Percentiles rank a stretch among this genome's conserved stretches.
Evolutionary conservation across 2,113 vertebrate species (phyloP).

Genomic region (Coracopsis vasa): DNA sequence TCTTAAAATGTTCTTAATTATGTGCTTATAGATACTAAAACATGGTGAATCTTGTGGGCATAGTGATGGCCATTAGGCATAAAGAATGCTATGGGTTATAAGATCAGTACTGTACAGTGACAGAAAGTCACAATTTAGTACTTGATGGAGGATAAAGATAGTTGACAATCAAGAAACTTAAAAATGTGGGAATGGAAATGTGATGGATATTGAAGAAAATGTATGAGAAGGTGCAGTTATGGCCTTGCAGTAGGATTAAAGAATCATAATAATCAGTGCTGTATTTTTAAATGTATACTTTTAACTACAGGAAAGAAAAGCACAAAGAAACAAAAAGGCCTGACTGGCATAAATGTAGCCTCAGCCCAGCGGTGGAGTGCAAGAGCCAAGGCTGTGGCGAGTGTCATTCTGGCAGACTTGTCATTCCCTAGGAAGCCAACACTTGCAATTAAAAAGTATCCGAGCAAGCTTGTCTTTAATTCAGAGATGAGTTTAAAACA

Average conservation of each 20-base stretch:
- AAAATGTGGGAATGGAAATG: background rate
- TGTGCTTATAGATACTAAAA: background rate
- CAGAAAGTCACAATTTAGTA: background rate
- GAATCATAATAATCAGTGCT: conserved; percentile 20
- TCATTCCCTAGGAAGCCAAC: background rate
- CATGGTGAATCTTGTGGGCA: background rate
- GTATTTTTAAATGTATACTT: conserved; percentile 41
- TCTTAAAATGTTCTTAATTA: background rate
- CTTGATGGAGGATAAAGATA: background rate
- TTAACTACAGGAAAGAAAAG: background rate
- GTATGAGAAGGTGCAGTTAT: background rate
- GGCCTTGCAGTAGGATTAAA: conserved; percentile 39
- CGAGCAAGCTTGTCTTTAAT: background rate
- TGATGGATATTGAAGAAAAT: background rate
- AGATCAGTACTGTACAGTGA: background rate
- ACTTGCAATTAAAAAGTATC: background rate
- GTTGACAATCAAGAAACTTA: conserved; percentile 29
- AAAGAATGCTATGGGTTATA: background rate
- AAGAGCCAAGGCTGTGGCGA: background rate
- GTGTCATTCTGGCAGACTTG: rapidly evolving
- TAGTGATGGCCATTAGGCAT: background rate
- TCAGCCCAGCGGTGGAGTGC: background rate
- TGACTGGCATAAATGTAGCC: background rate
- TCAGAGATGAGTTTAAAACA: background rate
- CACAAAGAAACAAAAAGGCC: background rate